Evolutionary conservation across 1,140 invertebrate genomes (phyloP).

Genomic region (Aphelenchoides fujianensis): DNA sequence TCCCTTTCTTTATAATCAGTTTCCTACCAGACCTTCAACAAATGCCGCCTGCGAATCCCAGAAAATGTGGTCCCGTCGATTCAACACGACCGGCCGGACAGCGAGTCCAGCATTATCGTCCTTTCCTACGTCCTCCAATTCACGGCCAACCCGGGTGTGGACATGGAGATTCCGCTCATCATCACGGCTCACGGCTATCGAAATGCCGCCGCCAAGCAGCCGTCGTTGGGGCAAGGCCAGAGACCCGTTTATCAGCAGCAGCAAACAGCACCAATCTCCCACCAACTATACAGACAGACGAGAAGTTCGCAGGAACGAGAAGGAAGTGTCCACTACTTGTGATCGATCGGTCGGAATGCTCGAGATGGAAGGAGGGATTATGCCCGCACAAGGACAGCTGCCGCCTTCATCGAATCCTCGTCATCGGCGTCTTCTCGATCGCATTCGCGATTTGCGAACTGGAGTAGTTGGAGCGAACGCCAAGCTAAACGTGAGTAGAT

Average conservation of each 20-base stretch:
- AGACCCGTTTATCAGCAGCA: too few species aligned
- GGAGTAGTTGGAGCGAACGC: not conserved
- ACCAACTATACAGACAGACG: too few species aligned
- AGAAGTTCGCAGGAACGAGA: too few species aligned
- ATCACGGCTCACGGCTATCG: slow-evolving; percentile 45
- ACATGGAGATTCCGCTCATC: slow-evolving; percentile 53
- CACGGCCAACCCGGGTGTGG: slow-evolving; percentile 47
- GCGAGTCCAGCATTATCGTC: slow-evolving; percentile 50
- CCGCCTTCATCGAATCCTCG: too few species aligned
- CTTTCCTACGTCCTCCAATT: slow-evolving; percentile 53
- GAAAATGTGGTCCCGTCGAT: slow-evolving; percentile 47
- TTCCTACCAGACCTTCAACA: slow-evolving; percentile 54
- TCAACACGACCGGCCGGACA: slow-evolving; percentile 23
- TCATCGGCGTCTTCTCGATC: too few species aligned
- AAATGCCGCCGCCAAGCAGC: too few species aligned
- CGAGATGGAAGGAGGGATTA: too few species aligned
- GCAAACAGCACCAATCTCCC: too few species aligned
- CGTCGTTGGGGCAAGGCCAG: too few species aligned
- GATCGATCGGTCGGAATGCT: too few species aligned
- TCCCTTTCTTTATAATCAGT: not conserved
- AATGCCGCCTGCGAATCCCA: slow-evolving; percentile 42
- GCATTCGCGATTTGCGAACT: not conserved
- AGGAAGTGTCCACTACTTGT: not conserved
- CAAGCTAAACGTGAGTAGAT: too few species aligned
- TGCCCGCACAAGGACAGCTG: too few species aligned